Base-by-base conservation (phyloP, 35 echinoderm and acorn worm genomes). In the Apostichopus japonicus region DNA sequence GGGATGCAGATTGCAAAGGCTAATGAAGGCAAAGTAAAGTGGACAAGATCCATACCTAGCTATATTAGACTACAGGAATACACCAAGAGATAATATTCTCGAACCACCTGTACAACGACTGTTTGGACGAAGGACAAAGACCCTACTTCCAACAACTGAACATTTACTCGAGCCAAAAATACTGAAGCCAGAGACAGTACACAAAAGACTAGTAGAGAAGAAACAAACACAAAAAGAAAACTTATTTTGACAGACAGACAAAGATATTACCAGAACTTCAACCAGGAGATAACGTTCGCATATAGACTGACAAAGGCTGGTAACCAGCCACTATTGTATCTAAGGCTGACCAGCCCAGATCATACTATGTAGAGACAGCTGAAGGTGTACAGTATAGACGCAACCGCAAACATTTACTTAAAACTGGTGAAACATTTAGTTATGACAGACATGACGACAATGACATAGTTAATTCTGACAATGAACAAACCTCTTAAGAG, bases 21-120 rank as follows among this genome's bases (percentile, higher is more conserved):
- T 44, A 44, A 44, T 44, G 33, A 44, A 44, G 33, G 33, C 33
- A 44, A 44, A 44, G 33, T 1, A 44, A 3, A 44, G 33, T 44
- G 33, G 33, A 44, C 4, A 44, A 44, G 93, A 96, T 55, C 93
- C 90, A 83, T 93, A 93, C 33, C 44, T 98, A 16, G 88, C 93
- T 1, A 58, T 97, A 1, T 59, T 98, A 56, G 87, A 88, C 72
- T 73, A 93, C 54, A 77, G 96, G 4, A 97, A 97, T 57, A 97
- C 96, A 1, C 96, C 96, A 71, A 14, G n/a, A n/a, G 59, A 88
- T 8, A 88, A 88, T 21, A 83, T 92, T n/a, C 11, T 65, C 6
- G 5, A 8, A 10, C 21, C 0, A 61, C 78, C 79, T 65, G 44
- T 24, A 3, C 91, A 92, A 67, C 78, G 91, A 11, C 33, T 92